Evolutionary conservation across 2,113 vertebrate genomes (phyloP), one percentile per base, ranked within the genome.

Genomic region (Mastomys natalensis): DNA sequence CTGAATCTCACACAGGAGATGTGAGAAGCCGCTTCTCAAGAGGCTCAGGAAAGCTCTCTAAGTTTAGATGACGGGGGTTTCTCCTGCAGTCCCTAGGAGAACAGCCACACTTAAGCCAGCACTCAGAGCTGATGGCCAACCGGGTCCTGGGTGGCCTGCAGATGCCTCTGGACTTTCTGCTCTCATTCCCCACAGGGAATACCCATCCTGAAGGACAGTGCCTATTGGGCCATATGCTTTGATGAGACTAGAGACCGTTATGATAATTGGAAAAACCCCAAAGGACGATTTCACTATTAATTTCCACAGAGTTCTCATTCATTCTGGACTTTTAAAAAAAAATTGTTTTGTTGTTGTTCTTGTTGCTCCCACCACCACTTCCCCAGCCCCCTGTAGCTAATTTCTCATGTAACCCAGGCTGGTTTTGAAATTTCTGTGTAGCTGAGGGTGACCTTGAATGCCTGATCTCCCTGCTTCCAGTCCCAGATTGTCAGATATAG

Each of bases 291-390:
- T 68, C 68, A 91, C 81, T 74, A 55, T 24, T 66, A 60, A 85
- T 85, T 55, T 53, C 51, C 73, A 31, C 31, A 31, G 76, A 80
- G 45, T 91, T 95, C 90, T 94, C 72, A 92, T 87, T 95, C 62
- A 84, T 92, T 90, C 66, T 66, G 73, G 62, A 68, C 9, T 5
- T n/a, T 43, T 51, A 48, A 48, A 48, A 4, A 11, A 51, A 51
- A 51, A 26, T 64, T 43, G 55, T 34, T 66, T 70, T 87, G 19
- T n/a, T 53, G 21, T 55, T 26, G 21, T 51, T 45, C 0, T 10
- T 51, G 8, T 48, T 34, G 53, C 58, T n/a, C 21, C 51, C 51
- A 11, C 51, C 10, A 8, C 51, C 51, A 51, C 51, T 55, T 82
- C 37, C 22, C 26, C 37, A 3, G 12, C 7, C 13, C n/a, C 48